Evolutionary conservation across 1,140 invertebrate species (phyloP), one percentile per base, ranked within the genome.

Genomic region (Nomia melanderi): DNA sequence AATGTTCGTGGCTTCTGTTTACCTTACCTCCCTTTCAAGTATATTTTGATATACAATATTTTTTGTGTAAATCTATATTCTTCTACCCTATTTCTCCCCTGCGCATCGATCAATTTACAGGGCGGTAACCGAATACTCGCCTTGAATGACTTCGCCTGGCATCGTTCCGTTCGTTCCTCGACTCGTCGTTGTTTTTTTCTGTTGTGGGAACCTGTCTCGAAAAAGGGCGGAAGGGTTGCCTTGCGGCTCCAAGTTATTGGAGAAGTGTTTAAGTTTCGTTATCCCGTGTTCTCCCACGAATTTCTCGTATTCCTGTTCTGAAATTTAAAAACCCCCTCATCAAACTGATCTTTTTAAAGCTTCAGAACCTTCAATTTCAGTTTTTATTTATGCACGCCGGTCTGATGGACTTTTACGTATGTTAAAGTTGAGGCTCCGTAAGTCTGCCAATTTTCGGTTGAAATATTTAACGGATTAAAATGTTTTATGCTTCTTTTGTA

Each of bases 81-180:
- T 29, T 47, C 7, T 7, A n/a, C 62, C 39, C 39, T 27, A 25
- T 64, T 29, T 27, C 25, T 1, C 27, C 62, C 59, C 25, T 23
- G 9, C n/a, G 17, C 41, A 17, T 64, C 39, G 39, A 64, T 64
- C 62, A 44, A 47, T 33, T 64, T 64, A 64, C 62, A 64, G 62
- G 39, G 41, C 62, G 29, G 62, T 64, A 64, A 64, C 62, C 39
- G n/a, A 64, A 64, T 17, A 64, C 62, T 64, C 39, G 62, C 27
- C 62, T 64, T 27, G 62, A 64, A 64, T 64, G 62, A 47, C 39
- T 44, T 29, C 12, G 6, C 23, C 3, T 63, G 23, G 60, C 12
- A 44, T 31, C 62, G 44, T 64, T 64, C 62, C 62, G 62, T 64
- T 64, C 62, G 25, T 64, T 64, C 9, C 41, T 47, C 44, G 29